A percentile compares a stretch with the other conserved stretches of the same genome.
phyloP scores from a whole-genome alignment of 2,888 invertebrate genomes.

The Dione juno region DNA sequence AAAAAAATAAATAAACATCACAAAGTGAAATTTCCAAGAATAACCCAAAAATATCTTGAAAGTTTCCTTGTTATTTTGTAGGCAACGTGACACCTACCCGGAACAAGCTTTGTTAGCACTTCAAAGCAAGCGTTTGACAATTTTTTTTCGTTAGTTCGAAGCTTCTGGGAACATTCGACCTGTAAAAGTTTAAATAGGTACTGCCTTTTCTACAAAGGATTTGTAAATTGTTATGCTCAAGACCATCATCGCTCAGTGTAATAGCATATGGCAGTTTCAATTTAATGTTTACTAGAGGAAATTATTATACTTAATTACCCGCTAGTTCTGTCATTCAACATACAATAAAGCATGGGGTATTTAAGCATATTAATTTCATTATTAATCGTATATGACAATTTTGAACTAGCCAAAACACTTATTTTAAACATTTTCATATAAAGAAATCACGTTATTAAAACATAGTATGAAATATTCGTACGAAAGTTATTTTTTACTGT shows the following conservation, averaged over 20 bases:
- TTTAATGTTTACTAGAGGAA: no score
- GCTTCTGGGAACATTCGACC: conserved; percentile 10
- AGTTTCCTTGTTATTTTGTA: conserved; percentile 14
- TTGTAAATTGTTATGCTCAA: background rate
- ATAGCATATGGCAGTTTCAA: no score
- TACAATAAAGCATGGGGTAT: no score
- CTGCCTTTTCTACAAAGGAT: background rate
- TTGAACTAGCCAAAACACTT: no score
- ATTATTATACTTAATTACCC: no score
- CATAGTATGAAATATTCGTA: no score
- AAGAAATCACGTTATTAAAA: no score
- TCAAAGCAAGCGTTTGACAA: conserved; percentile 13
- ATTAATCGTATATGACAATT: no score
- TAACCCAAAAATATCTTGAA: conserved; percentile 5
- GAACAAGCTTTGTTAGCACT: conserved; percentile 23
- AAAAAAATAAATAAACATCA: background rate
- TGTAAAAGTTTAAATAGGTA: conserved; percentile 14
- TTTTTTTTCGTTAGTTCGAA: conserved; percentile 14
- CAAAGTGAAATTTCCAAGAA: conserved; percentile 12
- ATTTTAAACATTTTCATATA: no score
- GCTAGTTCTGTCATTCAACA: no score
- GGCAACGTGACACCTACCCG: conserved; percentile 12
- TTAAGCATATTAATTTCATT: no score
- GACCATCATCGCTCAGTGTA: background rate
- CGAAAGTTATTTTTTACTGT: no score